Evolutionary conservation across 2,113 vertebrate genomes (phyloP), one percentile per base, ranked within the genome.

Genomic region (Lepisosteus osseus): DNA sequence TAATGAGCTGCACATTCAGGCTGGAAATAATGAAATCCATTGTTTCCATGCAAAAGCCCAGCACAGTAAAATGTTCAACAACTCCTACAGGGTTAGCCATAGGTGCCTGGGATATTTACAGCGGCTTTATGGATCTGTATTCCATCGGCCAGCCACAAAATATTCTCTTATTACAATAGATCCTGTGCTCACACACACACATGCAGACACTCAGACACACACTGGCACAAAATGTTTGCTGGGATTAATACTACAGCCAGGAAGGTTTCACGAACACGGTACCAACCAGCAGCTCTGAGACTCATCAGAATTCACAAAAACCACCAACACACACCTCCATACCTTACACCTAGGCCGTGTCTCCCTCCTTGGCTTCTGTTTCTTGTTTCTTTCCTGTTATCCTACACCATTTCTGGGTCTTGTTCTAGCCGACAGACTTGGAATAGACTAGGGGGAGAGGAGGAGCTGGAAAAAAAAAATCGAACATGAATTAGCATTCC

Each of bases 401-500:
- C 68, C 84, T 85, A 87, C 83, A 83, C 82, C 87, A 89, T 89
- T 79, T 81, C 78, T 84, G 82, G 79, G 82, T 63, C 79, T 78
- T 56, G 76, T 83, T 79, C 76, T 72, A 78, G 71, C 82, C 78
- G 76, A 73, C 78, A 75, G 71, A 12, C 82, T 82, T 67, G 69
- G 67, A 77, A 78, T 74, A 84, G 78, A 83, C 73, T 73, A 76
- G 77, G 69, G 65, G 71, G 74, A 78, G 72, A 69, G 69, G 78
- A 70, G 77, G 66, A 62, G 76, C 59, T 77, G 78, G n/a, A 74
- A 75, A 78, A 45, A 45, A 71, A 77, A 72, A 77, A 69, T 47
- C 73, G 73, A 64, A 70, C 78, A 77, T 67, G 79, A 77, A 86
- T 87, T 90, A 83, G 88, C 89, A 77, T 90, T 92, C 91, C 91